These are phyloP conservation scores for Dipodomys merriami DNA, from an alignment of 2,113 vertebrate species.

Conservation along the genomic window DNA sequence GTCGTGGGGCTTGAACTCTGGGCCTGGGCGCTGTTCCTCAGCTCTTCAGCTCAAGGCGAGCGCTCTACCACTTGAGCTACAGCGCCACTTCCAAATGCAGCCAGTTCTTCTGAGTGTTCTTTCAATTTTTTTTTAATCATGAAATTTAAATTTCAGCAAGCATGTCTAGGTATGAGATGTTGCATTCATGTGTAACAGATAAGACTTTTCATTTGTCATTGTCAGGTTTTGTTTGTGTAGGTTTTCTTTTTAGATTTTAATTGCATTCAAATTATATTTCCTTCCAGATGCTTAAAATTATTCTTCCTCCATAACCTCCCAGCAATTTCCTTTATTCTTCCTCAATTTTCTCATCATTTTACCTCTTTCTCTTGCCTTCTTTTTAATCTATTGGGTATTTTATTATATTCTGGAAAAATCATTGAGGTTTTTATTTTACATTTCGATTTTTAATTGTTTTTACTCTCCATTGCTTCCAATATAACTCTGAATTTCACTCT, in stretches of 20 bases:
- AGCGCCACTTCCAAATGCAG: no score
- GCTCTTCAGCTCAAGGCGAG: no score
- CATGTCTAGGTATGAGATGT: neutral
- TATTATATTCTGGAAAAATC: neutral
- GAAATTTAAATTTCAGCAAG: constrained; percentile 7
- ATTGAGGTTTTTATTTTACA: neutral
- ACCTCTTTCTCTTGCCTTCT: neutral
- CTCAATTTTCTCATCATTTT: neutral
- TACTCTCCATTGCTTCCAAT: neutral
- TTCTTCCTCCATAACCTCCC: neutral
- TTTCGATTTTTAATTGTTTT: neutral
- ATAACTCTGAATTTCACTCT: neutral
- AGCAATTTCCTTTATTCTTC: neutral
- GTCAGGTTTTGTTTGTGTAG: neutral
- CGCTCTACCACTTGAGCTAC: no score
- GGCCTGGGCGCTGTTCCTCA: no score
- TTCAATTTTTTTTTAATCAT: constrained; percentile 40
- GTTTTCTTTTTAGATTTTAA: constrained; percentile 27
- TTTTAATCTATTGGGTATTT: neutral
- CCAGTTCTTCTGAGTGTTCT: neutral
- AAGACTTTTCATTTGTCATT: neutral
- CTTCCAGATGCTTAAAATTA: neutral
- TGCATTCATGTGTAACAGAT: neutral
- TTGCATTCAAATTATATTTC: neutral
- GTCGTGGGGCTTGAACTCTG: no score